Percentiles rank a stretch among this genome's conserved stretches.
These are phyloP conservation scores for Acipenser transmontanus DNA, from an alignment of 2,797 vertebrate genomes.

Conservation along the genomic window DNA sequence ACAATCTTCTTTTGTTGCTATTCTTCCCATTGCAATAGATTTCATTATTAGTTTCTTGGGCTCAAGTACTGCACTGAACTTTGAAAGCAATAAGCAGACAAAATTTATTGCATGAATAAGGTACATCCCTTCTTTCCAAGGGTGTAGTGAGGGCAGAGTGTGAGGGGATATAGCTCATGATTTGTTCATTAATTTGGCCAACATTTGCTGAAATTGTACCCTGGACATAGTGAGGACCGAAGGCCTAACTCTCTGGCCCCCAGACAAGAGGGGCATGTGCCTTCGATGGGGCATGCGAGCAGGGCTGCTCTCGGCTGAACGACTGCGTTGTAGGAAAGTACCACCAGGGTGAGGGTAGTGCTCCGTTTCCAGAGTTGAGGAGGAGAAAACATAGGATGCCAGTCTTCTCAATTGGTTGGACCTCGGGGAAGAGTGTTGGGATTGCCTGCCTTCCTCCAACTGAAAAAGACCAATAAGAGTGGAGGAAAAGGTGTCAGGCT, in stretches of 20 bases:
- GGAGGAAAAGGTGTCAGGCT: conserved; percentile 75
- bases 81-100: conserved; percentile 4
- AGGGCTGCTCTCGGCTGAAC: conserved; percentile 96
- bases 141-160: neutral
- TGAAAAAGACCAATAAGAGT: conserved; percentile 93
- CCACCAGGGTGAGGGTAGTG: conserved; percentile 85
- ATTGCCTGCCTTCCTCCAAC: conserved; percentile 87
- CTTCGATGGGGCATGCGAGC: conserved; percentile 78
- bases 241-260: conserved; percentile 88
- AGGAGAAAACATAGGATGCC: conserved; percentile 98
- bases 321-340: conserved; percentile 96
- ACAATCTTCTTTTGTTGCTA: neutral
- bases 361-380: conserved; percentile 95
- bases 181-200: conserved; percentile 94
- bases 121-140: neutral
- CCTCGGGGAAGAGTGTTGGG: conserved; percentile 82
- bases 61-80: neutral
- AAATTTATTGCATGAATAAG: conserved; percentile 19
- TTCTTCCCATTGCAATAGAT: neutral
- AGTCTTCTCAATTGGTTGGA: conserved; percentile 96
- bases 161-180: conserved; percentile 56
- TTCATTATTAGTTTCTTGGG: conserved; percentile 4
- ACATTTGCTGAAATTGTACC: conserved; percentile 92
- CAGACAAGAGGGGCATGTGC: conserved; percentile 73
- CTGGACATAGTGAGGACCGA: conserved; percentile 87